Percentiles rank a stretch among this genome's conserved stretches.
These are phyloP conservation scores for Netelia melanura DNA, from an alignment of 2,888 invertebrate species.

Conservation along the genomic window DNA sequence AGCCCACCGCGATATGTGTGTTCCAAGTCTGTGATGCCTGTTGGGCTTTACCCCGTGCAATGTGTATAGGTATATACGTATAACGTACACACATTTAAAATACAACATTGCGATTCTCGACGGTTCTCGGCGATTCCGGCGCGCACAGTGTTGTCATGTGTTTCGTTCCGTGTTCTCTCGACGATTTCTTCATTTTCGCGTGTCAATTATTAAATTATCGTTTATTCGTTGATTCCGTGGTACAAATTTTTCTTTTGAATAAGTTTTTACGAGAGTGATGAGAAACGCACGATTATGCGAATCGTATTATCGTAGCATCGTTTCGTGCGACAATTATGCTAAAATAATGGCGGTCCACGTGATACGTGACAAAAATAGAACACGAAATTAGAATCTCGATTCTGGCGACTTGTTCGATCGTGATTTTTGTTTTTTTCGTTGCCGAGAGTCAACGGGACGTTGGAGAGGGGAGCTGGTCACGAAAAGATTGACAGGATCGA, in stretches of 20 bases:
- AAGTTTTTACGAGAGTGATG: background rate
- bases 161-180: background rate
- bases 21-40: slow-evolving; percentile 34
- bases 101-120: slow-evolving; percentile 44
- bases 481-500: background rate
- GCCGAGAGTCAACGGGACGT: background rate
- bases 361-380: no score
- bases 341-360: background rate
- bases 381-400: no score
- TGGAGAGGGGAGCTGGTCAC: slow-evolving; percentile 1
- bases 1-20: slow-evolving; percentile 24
- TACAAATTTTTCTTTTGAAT: background rate
- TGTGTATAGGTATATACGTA: slow-evolving; percentile 2
- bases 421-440: no score
- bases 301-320: background rate
- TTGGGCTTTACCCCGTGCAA: slow-evolving; percentile 22
- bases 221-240: background rate
- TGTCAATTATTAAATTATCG: background rate
- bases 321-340: background rate
- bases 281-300: background rate
- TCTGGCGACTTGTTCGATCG: no score
- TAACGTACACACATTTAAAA: slow-evolving; percentile 12
- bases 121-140: slow-evolving; percentile 53
- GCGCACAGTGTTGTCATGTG: slow-evolving; percentile 49
- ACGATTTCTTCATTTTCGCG: background rate